Conservation (phyloP, 2,888 invertebrate species). For the Brenthis ino region DNA sequence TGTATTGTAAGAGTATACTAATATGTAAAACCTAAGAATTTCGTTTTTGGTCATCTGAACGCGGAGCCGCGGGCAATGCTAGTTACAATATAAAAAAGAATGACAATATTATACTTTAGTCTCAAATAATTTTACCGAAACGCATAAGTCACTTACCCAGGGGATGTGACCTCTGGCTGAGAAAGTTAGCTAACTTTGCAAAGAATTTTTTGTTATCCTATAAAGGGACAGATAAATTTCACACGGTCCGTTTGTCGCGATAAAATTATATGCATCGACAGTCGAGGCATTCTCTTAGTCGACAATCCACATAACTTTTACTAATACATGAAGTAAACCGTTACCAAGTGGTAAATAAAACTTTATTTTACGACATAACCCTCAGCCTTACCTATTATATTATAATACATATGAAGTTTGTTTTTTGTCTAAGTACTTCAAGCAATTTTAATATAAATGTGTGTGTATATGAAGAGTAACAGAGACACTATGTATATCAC, state of each 20-base stretch:
- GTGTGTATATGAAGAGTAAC: too few relatives aligned
- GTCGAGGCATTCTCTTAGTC: slow-evolving; percentile 2
- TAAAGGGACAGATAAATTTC: slow-evolving; percentile 41
- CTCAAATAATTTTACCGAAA: slow-evolving; percentile 42
- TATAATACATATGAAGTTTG: too few relatives aligned
- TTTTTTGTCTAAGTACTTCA: too few relatives aligned
- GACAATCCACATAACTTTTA: slow-evolving; percentile 4
- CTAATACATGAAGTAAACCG: not conserved
- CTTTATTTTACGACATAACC: too few relatives aligned
- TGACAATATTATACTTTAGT: slow-evolving; percentile 44
- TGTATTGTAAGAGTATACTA: too few relatives aligned
- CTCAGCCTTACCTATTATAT: too few relatives aligned
- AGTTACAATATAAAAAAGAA: not conserved
- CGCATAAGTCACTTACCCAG: slow-evolving; percentile 48
- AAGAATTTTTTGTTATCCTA: slow-evolving; percentile 39
- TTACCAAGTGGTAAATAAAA: too few relatives aligned
- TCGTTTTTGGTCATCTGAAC: too few relatives aligned
- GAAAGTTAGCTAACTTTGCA: slow-evolving; percentile 43
- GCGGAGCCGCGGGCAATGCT: too few relatives aligned
- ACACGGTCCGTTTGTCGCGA: slow-evolving; percentile 34
- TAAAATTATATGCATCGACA: slow-evolving; percentile 31
- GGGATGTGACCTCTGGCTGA: slow-evolving; percentile 45
- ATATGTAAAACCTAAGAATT: too few relatives aligned
- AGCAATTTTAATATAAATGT: too few relatives aligned
- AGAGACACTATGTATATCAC: too few relatives aligned